Conservation (phyloP, 2,113 vertebrate genomes). For the Diadophis punctatus region DNA sequence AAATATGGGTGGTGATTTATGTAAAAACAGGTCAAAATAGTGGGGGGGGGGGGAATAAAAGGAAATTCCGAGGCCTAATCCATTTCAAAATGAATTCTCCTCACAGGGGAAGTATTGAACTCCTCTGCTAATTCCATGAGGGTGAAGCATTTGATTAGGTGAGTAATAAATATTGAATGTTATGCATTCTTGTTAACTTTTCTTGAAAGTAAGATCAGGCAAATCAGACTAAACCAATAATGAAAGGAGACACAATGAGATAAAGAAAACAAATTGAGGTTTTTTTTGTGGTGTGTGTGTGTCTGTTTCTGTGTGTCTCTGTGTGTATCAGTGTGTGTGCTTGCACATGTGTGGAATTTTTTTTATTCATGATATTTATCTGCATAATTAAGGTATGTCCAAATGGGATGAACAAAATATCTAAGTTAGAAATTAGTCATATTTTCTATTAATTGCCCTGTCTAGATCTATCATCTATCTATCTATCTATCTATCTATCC, state of each 20-base stretch:
- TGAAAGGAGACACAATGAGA: not conserved
- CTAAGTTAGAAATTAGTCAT: not conserved
- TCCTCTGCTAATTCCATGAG: not conserved
- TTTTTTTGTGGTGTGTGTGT: not conserved
- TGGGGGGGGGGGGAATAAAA: not conserved
- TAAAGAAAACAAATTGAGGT: not conserved
- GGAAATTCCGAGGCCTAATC: not conserved
- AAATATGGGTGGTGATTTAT: not conserved
- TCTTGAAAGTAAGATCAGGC: not conserved
- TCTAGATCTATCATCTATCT: too few species aligned
- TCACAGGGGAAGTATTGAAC: not conserved
- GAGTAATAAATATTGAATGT: constrained; percentile 9
- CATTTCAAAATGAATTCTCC: not conserved
- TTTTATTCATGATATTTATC: not conserved
- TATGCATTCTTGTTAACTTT: not conserved
- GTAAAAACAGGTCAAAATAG: not conserved
- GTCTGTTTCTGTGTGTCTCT: too few species aligned
- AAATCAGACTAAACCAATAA: not conserved
- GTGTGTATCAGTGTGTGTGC: not conserved
- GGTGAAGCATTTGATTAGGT: not conserved
- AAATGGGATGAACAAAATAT: not conserved
- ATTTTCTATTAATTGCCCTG: not conserved
- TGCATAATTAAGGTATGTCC: not conserved
- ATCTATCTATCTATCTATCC: too few species aligned
- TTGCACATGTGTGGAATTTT: not conserved